phyloP scores from a whole-genome alignment of 2,797 vertebrate species.

The Crypturellus tataupa region DNA sequence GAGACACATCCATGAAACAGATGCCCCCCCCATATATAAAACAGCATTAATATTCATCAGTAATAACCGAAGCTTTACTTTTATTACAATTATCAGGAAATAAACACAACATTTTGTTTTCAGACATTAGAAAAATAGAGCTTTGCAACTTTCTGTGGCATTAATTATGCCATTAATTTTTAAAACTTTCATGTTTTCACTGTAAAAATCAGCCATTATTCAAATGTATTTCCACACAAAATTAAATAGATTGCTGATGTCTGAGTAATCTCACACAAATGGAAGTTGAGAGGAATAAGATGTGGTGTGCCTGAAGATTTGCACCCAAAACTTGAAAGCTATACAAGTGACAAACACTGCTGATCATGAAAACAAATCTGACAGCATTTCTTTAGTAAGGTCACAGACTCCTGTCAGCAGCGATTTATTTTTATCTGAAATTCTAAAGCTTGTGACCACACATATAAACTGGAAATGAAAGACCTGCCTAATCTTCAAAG shows the following conservation, averaged over 20 bases:
- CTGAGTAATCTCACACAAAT: neutral
- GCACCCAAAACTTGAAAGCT: neutral
- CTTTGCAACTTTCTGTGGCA: neutral
- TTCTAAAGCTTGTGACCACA: neutral
- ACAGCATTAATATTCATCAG: neutral
- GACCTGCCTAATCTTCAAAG: neutral
- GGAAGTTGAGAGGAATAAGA: neutral
- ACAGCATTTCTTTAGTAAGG: neutral
- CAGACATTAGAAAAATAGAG: accelerated
- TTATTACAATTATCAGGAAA: neutral
- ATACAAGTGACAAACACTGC: neutral
- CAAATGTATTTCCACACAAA: neutral
- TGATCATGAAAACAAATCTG: neutral
- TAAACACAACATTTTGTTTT: neutral
- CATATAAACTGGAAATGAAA: neutral
- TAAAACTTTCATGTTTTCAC: neutral
- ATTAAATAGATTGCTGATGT: neutral
- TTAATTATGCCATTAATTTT: neutral
- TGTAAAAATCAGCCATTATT: neutral
- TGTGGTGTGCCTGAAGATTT: neutral
- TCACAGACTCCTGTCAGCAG: neutral
- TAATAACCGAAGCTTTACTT: neutral
- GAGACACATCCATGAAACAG: neutral
- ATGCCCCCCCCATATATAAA: accelerated
- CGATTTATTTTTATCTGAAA: neutral